Percentiles rank a stretch among this genome's conserved stretches.
phyloP scores from a whole-genome alignment of 2,888 invertebrate genomes.

The Alloscopus bannaensis region DNA sequence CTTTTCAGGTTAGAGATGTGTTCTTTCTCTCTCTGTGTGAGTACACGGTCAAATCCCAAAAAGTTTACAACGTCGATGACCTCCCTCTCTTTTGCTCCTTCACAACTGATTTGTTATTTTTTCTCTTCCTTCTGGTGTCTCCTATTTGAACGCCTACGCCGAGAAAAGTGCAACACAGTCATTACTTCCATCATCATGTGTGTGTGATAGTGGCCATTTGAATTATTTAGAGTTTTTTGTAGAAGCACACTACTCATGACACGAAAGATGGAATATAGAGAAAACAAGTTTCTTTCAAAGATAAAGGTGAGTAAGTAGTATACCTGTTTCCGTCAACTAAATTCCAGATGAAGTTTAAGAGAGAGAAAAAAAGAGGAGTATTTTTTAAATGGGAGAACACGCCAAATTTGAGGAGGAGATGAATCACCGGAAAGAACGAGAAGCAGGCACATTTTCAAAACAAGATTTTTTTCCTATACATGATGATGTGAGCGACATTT shows the following conservation, averaged over 20 bases:
- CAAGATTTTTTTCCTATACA: constrained; percentile 10
- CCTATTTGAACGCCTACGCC: constrained; percentile 58
- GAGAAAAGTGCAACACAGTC: constrained; percentile 41
- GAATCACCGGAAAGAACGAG: constrained; percentile 20
- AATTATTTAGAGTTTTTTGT: constrained; percentile 54
- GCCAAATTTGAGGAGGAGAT: constrained; percentile 21
- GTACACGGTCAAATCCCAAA: constrained; percentile 46
- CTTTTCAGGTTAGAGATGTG: no score
- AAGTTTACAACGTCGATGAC: constrained; percentile 60
- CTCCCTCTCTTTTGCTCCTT: constrained; percentile 25
- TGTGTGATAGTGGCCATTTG: constrained; percentile 5
- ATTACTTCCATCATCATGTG: constrained; percentile 48
- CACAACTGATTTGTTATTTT: constrained; percentile 29
- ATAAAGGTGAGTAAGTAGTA: no score
- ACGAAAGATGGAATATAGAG: no score
- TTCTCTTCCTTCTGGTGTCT: no score
- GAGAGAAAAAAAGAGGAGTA: constrained; percentile 4
- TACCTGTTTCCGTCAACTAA: constrained; percentile 22
- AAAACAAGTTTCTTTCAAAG: constrained; percentile 33
- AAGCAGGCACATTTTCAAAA: no score
- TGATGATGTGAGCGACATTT: no score
- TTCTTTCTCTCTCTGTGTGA: no score
- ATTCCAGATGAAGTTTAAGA: constrained; percentile 25
- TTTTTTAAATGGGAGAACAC: constrained; percentile 21
- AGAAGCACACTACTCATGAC: no score